These are phyloP conservation scores for Megathymus violae DNA, from an alignment of 1,140 invertebrate genomes.

Conservation along the genomic window DNA sequence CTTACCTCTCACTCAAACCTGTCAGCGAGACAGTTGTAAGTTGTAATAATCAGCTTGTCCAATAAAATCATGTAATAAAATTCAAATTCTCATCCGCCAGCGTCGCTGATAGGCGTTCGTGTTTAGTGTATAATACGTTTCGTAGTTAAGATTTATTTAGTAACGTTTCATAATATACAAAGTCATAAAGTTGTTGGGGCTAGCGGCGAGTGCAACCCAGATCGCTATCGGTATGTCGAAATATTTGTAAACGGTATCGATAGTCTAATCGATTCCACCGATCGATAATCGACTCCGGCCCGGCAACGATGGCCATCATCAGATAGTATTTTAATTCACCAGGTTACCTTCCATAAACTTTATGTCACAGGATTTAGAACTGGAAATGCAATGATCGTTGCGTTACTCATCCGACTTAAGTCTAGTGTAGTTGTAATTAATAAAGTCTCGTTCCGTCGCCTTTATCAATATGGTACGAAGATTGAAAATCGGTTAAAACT, in stretches of 20 bases:
- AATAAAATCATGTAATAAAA: slow-evolving; percentile 3
- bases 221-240: slow-evolving; percentile 75
- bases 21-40: too few relatives aligned
- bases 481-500: background rate
- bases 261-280: slow-evolving; percentile 55
- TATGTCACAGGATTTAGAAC: background rate
- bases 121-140: slow-evolving; percentile 5
- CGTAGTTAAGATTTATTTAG: slow-evolving; percentile 23
- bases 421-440: slow-evolving; percentile 28
- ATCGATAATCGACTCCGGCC: slow-evolving; percentile 54
- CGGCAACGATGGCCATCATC: slow-evolving; percentile 53
- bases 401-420: slow-evolving; percentile 14
- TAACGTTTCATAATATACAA: background rate
- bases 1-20: too few relatives aligned
- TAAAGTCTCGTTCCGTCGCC: background rate
- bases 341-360: background rate
- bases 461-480: background rate
- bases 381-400: background rate
- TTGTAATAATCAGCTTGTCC: slow-evolving; percentile 6
- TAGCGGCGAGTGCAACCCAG: slow-evolving; percentile 42
- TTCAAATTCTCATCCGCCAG: slow-evolving; percentile 3
- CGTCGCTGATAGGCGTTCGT: slow-evolving; percentile 9
- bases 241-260: slow-evolving; percentile 78
- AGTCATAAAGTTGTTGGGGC: slow-evolving; percentile 46
- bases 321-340: slow-evolving; percentile 38